A percentile compares a stretch with the other conserved stretches of the same genome.
These are phyloP conservation scores for Chrysocyon brachyurus DNA, from an alignment of 2,797 vertebrate species.

Conservation along the genomic window DNA sequence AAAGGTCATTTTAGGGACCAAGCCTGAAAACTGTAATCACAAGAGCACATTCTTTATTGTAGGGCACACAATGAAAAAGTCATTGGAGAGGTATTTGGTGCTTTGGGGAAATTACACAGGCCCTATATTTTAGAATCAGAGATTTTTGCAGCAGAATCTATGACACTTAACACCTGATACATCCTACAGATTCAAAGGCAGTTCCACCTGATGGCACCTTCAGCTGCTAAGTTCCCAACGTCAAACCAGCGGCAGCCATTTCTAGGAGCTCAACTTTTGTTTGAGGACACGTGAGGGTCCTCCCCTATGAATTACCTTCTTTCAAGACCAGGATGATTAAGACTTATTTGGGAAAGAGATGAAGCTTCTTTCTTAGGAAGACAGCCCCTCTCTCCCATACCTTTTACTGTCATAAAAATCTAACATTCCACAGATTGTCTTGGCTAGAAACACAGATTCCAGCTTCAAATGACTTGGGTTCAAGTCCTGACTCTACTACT, in stretches of 20 bases:
- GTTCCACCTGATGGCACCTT: not conserved
- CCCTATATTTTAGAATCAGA: not conserved
- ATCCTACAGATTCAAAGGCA: conserved; percentile 11
- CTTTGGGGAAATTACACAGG: conserved; percentile 6
- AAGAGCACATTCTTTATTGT: not conserved
- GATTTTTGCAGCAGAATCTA: not conserved
- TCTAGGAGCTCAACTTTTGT: not conserved
- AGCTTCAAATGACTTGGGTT: not conserved
- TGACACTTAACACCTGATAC: not conserved
- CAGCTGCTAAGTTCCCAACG: not conserved
- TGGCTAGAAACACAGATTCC: not conserved
- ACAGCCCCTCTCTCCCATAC: not conserved
- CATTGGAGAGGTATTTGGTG: too few relatives aligned
- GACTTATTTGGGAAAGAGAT: not conserved
- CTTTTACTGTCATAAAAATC: not conserved
- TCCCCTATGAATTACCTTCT: not conserved
- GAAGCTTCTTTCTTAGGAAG: not conserved
- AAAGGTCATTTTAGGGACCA: not conserved
- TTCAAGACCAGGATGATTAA: not conserved
- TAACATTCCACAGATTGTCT: not conserved
- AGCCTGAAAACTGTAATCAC: not conserved
- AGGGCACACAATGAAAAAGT: not conserved
- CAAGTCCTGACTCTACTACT: not conserved
- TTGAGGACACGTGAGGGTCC: not conserved
- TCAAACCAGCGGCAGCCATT: not conserved